Conservation (phyloP, 2,888 invertebrate genomes). For the Drosophila imparisetae region DNA sequence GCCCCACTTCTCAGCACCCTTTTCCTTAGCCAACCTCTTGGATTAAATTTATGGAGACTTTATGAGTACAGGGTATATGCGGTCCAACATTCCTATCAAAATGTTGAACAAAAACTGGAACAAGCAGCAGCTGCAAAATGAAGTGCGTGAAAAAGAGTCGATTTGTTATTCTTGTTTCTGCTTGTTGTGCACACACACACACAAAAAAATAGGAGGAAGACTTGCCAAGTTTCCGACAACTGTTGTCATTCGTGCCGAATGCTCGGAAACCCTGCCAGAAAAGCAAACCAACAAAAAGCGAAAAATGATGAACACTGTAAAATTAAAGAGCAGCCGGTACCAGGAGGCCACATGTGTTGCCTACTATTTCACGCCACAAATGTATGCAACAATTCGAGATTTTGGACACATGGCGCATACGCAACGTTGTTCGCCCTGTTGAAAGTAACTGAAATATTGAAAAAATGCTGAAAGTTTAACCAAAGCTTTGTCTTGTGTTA, state of each 20-base stretch:
- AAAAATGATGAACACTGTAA: slow-evolving; percentile 5
- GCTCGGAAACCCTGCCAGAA: slow-evolving; percentile 26
- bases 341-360: slow-evolving; percentile 4
- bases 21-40: neutral
- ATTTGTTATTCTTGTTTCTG: slow-evolving; percentile 53
- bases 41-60: neutral
- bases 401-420: slow-evolving; percentile 25
- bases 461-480: neutral
- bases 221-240: slow-evolving; percentile 67
- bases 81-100: neutral
- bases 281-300: slow-evolving; percentile 11
- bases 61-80: neutral
- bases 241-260: slow-evolving; percentile 54
- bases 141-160: slow-evolving; percentile 65
- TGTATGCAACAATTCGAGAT: slow-evolving; percentile 43
- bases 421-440: slow-evolving; percentile 1
- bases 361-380: slow-evolving; percentile 29
- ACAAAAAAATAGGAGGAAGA: slow-evolving; percentile 17
- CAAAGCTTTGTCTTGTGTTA: neutral
- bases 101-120: slow-evolving; percentile 27
- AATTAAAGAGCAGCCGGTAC: slow-evolving; percentile 18
- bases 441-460: neutral
- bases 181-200: slow-evolving; percentile 1
- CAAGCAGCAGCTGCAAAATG: slow-evolving; percentile 38
- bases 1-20: neutral